Evolutionary conservation across 2,888 invertebrate genomes (phyloP), one percentile per base, ranked within the genome.

Genomic region (Drosophila anomelani): DNA sequence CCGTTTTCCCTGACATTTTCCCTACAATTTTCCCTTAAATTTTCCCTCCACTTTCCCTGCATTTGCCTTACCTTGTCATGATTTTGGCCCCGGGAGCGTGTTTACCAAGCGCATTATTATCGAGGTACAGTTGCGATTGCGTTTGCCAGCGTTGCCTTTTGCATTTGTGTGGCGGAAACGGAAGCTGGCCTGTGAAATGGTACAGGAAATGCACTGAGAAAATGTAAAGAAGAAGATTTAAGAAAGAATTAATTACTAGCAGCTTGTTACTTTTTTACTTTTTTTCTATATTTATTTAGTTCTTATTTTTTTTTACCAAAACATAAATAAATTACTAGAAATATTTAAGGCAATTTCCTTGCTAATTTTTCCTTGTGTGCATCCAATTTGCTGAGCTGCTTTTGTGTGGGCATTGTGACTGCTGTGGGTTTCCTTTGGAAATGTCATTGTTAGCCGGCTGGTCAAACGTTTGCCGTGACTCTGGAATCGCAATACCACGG

Each of bases 391-490:
- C 44, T 36, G 29, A 12, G 10, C 61, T 32, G 26, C 26, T 68
- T 68, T 68, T 57, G 74, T 57, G 63, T 63, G 44, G 53, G 63
- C 63, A 46, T 44, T 58, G 46, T 38, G 46, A 53, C 38, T 39
- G 15, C 51, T 73, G 72, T 63, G 53, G 47, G 74, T 49, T 63
- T 73, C 55, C 53, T 38, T 58, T 53, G 36, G 13, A 58, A 72
- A 47, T 57, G 38, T 51, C 74, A 74, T 73, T 73, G 72, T 73
- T 73, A 63, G n/a, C 57, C 29, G 32, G 20, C 55, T 55, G 68
- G 69, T 49, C 68, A 68, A 68, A 56, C 68, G 72, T 57, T 63
- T 53, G 56, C 32, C 41, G 67, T 36, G 41, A 20, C 44, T 66
- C 57, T 54, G 46, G 34, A 4, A 4, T 39, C 51, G 39, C 53